These are phyloP conservation scores for Sinelater perroti DNA, from an alignment of 2,888 invertebrate genomes.

Conservation along the genomic window DNA sequence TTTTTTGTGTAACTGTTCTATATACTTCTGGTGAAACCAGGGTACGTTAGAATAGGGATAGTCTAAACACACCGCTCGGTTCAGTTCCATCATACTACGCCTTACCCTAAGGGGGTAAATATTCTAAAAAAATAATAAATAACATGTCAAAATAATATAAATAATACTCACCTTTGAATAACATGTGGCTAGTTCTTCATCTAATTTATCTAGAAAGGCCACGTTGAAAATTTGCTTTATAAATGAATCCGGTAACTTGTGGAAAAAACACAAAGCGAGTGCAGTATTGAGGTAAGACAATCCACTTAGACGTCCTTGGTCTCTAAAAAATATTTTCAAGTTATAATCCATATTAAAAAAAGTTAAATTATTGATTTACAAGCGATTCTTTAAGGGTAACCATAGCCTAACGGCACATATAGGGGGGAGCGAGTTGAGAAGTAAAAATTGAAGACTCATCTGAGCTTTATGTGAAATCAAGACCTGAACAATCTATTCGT, in stretches of 20 bases:
- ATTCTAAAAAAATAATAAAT: slow-evolving; percentile 56
- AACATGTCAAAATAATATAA: background rate
- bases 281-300: slow-evolving; percentile 64
- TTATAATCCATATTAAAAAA: too few species aligned
- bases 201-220: slow-evolving; percentile 67
- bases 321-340: too few species aligned
- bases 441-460: too few species aligned
- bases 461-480: too few species aligned
- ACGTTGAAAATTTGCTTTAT: slow-evolving; percentile 67
- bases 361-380: too few species aligned
- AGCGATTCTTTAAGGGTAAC: too few species aligned
- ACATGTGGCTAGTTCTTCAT: slow-evolving; percentile 65
- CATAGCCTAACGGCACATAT: background rate
- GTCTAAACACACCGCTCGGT: slow-evolving; percentile 71
- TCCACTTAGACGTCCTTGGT: slow-evolving; percentile 65
- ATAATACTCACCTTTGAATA: slow-evolving; percentile 62
- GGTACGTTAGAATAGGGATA: slow-evolving; percentile 70
- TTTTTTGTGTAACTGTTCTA: slow-evolving; percentile 42
- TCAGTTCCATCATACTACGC: slow-evolving; percentile 68
- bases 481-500: too few species aligned
- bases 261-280: slow-evolving; percentile 65
- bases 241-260: slow-evolving; percentile 62
- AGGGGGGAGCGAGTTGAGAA: too few species aligned
- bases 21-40: slow-evolving; percentile 73
- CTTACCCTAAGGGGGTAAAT: slow-evolving; percentile 66